Evolutionary conservation across 2,888 invertebrate species (phyloP).

Genomic region (Hyposoter dolosus): DNA sequence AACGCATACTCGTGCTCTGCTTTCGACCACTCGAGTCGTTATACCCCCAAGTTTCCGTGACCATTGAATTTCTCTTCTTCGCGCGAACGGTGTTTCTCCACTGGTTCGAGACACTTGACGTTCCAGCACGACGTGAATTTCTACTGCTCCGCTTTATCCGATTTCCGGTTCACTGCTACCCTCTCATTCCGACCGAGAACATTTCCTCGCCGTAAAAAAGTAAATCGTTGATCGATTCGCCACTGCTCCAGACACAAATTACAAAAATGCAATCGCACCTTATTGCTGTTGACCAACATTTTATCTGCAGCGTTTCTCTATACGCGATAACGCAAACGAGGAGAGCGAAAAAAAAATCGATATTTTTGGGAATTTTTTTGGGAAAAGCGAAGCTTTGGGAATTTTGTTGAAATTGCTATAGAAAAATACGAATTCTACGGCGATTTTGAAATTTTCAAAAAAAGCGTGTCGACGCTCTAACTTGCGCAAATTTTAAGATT

Average conservation of each 20-base stretch:
- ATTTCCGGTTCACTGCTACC: slow-evolving; percentile 23
- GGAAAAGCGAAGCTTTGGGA: no score
- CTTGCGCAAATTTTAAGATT: no score
- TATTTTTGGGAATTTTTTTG: no score
- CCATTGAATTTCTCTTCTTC: slow-evolving; percentile 54
- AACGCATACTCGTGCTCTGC: slow-evolving; percentile 17
- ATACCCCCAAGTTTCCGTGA: slow-evolving; percentile 52
- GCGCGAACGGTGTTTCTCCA: slow-evolving; percentile 4
- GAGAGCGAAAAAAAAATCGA: no score
- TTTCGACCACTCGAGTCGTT: slow-evolving; percentile 26
- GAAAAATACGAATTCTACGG: no score
- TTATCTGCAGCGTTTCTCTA: no score
- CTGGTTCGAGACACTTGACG: slow-evolving; percentile 40
- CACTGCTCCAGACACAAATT: neutral
- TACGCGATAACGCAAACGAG: no score
- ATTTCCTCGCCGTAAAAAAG: no score
- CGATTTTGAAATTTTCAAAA: no score
- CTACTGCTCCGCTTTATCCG: slow-evolving; percentile 24
- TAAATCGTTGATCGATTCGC: slow-evolving; percentile 3
- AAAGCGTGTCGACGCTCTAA: no score
- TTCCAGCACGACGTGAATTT: slow-evolving; percentile 26
- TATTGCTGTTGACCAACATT: no score
- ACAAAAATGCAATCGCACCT: neutral
- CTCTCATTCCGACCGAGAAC: neutral
- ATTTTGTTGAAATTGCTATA: no score